Conservation (phyloP, 1,140 invertebrate genomes). For the Anoplolepis gracilipes region DNA sequence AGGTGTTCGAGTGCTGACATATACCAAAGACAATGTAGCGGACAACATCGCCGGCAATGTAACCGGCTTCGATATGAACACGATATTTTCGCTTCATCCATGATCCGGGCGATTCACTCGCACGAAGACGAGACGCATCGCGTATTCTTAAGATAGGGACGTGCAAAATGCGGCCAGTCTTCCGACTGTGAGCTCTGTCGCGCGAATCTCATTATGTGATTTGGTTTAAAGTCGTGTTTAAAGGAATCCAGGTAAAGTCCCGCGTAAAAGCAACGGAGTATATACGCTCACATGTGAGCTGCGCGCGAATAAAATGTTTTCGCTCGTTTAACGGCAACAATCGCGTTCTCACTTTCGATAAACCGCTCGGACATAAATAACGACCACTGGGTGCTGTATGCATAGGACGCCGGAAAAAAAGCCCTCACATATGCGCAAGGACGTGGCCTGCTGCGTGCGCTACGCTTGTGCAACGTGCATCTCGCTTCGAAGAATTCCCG, state of each 20-base stretch:
- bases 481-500: not conserved
- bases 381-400: slow-evolving; percentile 5
- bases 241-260: slow-evolving; percentile 23
- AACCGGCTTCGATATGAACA: slow-evolving; percentile 39
- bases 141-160: slow-evolving; percentile 11
- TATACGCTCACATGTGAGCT: not conserved
- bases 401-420: not conserved
- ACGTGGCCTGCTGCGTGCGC: not conserved
- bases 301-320: slow-evolving; percentile 22
- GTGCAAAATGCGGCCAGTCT: slow-evolving; percentile 25
- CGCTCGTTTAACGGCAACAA: slow-evolving; percentile 53
- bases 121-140: not conserved
- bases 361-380: slow-evolving; percentile 51
- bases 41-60: not conserved
- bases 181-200: slow-evolving; percentile 18
- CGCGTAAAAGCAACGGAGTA: not conserved
- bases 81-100: slow-evolving; percentile 31
- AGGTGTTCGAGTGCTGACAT: slow-evolving; percentile 25
- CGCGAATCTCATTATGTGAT: slow-evolving; percentile 24
- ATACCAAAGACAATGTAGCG: slow-evolving; percentile 28
- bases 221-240: slow-evolving; percentile 10
- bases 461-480: not conserved
- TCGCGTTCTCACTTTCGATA: slow-evolving; percentile 58
- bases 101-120: slow-evolving; percentile 1
- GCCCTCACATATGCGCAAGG: not conserved